Conservation (phyloP, 23 tunicate species). For the Diplosoma virens region DNA sequence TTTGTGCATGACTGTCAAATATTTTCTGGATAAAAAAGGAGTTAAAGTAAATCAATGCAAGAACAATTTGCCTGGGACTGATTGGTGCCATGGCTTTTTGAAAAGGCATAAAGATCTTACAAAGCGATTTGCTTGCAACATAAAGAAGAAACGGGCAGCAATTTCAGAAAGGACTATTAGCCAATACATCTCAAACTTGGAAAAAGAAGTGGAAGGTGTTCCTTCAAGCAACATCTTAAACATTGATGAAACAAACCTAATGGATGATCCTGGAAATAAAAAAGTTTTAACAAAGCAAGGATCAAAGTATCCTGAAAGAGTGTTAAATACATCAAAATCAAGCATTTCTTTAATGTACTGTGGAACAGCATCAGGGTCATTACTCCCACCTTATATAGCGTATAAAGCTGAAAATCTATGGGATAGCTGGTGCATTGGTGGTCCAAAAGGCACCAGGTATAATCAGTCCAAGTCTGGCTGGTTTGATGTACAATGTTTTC, state of each 20-base stretch:
- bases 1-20: neutral
- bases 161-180: neutral
- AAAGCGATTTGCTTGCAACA: neutral
- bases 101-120: neutral
- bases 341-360: constrained; percentile 3
- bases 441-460: constrained; percentile 14
- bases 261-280: constrained; percentile 31
- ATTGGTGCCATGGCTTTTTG: constrained; percentile 17
- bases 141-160: constrained; percentile 10
- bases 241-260: neutral
- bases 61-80: constrained; percentile 15
- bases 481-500: constrained; percentile 20
- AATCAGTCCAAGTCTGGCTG: constrained; percentile 13
- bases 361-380: constrained; percentile 17
- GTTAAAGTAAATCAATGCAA: neutral
- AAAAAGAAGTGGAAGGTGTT: neutral
- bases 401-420: constrained; percentile 31
- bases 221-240: constrained; percentile 11
- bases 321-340: constrained; percentile 3
- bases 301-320: constrained; percentile 23
- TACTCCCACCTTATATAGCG: constrained; percentile 12
- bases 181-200: neutral
- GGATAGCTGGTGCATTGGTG: constrained; percentile 21
- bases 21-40: neutral
- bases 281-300: neutral